Conservation (phyloP, 2,113 vertebrate genomes). For the Dascyllus trimaculatus region DNA sequence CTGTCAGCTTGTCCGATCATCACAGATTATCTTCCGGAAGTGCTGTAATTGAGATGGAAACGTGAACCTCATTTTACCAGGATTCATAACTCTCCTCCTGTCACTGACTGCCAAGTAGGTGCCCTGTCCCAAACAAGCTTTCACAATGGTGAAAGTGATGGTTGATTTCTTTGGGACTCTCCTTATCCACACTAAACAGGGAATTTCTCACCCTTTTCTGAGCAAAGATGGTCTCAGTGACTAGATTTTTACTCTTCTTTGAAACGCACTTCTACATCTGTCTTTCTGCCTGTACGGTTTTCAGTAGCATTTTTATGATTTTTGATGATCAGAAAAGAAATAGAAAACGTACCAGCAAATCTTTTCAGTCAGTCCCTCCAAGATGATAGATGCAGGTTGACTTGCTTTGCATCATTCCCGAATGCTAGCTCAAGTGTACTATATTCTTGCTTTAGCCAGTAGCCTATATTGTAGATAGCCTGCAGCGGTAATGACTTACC, state of each 20-base stretch:
- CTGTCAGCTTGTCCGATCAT: conserved; percentile 15
- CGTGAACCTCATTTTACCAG: conserved; percentile 7
- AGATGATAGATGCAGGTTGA: conserved; percentile 21
- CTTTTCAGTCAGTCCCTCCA: conserved; percentile 39
- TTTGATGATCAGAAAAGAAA: conserved; percentile 35
- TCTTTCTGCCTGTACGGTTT: conserved; percentile 41
- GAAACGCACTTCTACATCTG: conserved; percentile 1
- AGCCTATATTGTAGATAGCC: conserved; percentile 56
- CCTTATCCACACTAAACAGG: not conserved
- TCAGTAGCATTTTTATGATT: conserved; percentile 56
- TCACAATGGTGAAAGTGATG: conserved; percentile 8
- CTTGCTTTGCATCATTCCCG: conserved; percentile 35
- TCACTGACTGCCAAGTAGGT: not conserved
- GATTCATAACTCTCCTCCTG: not conserved
- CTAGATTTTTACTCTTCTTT: conserved; percentile 15
- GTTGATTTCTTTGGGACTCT: conserved; percentile 7
- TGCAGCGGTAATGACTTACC: conserved; percentile 36
- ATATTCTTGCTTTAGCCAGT: conserved; percentile 58
- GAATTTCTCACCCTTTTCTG: not conserved
- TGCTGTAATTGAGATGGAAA: conserved; percentile 26
- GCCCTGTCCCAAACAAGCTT: not conserved
- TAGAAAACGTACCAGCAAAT: conserved; percentile 37
- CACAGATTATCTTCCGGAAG: conserved; percentile 7
- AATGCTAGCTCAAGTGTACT: conserved; percentile 37
- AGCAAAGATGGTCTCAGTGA: conserved; percentile 13